Conservation (phyloP, 2,113 vertebrate species). For the zebrafish (Danio rerio) region DNA sequence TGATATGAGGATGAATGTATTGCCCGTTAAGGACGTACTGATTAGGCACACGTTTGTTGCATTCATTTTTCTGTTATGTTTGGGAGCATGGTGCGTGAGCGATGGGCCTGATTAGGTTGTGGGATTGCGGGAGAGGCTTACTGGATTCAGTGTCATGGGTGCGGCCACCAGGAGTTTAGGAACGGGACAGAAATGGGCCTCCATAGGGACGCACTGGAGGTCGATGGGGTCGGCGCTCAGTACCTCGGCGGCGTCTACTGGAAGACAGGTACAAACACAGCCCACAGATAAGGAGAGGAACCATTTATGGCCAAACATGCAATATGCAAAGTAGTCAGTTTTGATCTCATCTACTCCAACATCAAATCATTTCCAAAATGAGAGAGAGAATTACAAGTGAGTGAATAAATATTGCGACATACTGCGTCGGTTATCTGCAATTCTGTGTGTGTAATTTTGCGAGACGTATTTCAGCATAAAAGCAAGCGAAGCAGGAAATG, state of each 20-base stretch:
- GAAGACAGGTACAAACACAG: slow-evolving; percentile 54
- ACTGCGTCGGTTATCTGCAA: slow-evolving; percentile 13
- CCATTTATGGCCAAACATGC: slow-evolving; percentile 6
- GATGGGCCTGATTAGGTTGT: slow-evolving; percentile 58
- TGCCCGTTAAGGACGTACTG: slow-evolving; percentile 63
- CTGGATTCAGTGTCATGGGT: slow-evolving; percentile 87
- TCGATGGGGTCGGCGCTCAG: slow-evolving; percentile 85
- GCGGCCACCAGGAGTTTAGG: slow-evolving; percentile 78
- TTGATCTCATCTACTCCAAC: background rate
- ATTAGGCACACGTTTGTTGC: slow-evolving; percentile 79
- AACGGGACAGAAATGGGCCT: slow-evolving; percentile 87
- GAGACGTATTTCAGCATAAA: slow-evolving; percentile 2
- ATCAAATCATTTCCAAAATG: background rate
- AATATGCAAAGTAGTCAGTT: slow-evolving; percentile 17
- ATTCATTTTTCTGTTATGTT: slow-evolving; percentile 60
- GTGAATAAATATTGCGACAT: slow-evolving; percentile 19
- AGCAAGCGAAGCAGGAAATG: slow-evolving; percentile 49
- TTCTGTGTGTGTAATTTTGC: slow-evolving; percentile 19
- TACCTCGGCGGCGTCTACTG: slow-evolving; percentile 88
- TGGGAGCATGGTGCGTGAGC: slow-evolving; percentile 51
- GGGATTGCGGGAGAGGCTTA: slow-evolving; percentile 88
- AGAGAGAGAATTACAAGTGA: background rate
- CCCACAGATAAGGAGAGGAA: slow-evolving; percentile 22
- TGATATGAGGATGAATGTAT: slow-evolving; percentile 60
- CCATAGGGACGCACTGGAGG: slow-evolving; percentile 85